These are phyloP conservation scores for Neofelis nebulosa DNA, from an alignment of 2,113 vertebrate species.

Conservation along the genomic window DNA sequence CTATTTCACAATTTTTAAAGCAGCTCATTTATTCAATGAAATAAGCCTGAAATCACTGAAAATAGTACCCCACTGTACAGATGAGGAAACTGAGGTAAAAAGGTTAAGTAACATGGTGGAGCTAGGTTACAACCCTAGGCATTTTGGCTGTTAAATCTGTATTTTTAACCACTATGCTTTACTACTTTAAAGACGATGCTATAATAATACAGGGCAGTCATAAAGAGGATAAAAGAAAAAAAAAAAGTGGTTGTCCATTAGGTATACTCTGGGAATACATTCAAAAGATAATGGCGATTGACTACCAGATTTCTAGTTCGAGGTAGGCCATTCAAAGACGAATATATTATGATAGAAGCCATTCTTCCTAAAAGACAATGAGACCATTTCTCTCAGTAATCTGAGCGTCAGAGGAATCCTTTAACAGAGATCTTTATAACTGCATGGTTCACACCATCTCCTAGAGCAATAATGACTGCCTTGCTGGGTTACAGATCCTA, in stretches of 20 bases:
- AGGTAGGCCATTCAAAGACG: neutral
- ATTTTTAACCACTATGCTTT: neutral
- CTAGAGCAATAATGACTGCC: neutral
- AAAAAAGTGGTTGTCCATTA: neutral
- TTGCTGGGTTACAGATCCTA: neutral
- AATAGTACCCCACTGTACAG: neutral
- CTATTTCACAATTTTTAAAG: neutral
- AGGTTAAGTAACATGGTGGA: neutral
- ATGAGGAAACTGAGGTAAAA: neutral
- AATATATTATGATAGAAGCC: neutral
- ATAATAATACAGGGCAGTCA: neutral
- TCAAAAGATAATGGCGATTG: no score
- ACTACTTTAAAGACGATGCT: neutral
- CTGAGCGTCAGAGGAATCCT: neutral
- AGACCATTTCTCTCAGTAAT: neutral
- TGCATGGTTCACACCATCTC: no score
- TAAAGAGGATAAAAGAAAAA: neutral
- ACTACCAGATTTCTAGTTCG: neutral
- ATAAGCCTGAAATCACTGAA: neutral
- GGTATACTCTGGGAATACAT: neutral
- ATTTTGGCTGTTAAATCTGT: neutral
- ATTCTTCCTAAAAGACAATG: neutral
- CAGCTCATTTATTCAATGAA: neutral
- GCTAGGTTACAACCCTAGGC: accelerated
- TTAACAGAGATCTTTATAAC: neutral